phyloP scores from a whole-genome alignment of 1,140 invertebrate species.

The Heliconius himera region DNA sequence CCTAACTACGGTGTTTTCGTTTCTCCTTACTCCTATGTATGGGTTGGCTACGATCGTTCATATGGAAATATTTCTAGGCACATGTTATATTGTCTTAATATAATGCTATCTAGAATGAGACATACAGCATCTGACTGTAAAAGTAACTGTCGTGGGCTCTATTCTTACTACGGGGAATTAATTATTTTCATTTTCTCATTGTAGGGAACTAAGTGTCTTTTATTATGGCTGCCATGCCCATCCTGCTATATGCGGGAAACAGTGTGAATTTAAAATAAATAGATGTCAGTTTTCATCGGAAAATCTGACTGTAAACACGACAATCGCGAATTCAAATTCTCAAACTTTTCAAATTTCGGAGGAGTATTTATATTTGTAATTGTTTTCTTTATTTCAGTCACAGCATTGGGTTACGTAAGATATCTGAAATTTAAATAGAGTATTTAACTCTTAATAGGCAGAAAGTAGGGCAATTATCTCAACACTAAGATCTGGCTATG shows the following conservation, averaged over 20 bases:
- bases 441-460: too few species aligned
- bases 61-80: slow-evolving; percentile 43
- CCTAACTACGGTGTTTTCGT: slow-evolving; percentile 64
- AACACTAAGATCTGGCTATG: background rate
- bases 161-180: too few species aligned
- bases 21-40: slow-evolving; percentile 43
- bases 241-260: too few species aligned
- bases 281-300: too few species aligned
- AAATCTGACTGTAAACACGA: background rate
- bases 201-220: too few species aligned
- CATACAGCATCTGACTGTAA: too few species aligned
- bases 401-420: background rate
- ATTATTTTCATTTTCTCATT: too few species aligned
- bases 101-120: background rate
- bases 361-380: background rate
- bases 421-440: too few species aligned
- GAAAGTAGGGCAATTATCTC: background rate
- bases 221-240: too few species aligned
- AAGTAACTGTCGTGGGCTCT: too few species aligned
- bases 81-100: slow-evolving; percentile 34
- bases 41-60: slow-evolving; percentile 41
- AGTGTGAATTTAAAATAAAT: background rate
- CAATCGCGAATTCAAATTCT: too few species aligned
- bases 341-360: background rate
- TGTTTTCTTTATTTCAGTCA: background rate